phyloP scores from a whole-genome alignment of 2,113 vertebrate genomes.

The Tretioscincus oriximinensis region DNA sequence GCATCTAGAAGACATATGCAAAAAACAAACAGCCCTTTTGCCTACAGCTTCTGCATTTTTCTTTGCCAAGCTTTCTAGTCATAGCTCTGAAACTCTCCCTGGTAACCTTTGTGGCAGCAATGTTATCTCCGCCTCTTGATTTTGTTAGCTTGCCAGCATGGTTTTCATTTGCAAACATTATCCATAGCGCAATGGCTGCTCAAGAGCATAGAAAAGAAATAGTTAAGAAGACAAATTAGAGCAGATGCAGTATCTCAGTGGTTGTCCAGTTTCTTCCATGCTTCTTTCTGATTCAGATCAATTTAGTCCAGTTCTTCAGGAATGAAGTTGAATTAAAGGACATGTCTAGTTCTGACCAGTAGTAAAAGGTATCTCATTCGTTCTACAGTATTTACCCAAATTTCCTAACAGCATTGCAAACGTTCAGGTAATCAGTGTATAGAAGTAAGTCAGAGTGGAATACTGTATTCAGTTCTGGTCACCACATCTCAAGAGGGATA shows the following conservation, averaged over 20 bases:
- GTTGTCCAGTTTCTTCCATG: neutral
- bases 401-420: neutral
- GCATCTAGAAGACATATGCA: slow-evolving; percentile 25
- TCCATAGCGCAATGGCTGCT: slow-evolving; percentile 14
- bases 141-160: neutral
- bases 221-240: neutral
- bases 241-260: neutral
- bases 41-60: neutral
- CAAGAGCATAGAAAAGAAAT: slow-evolving; percentile 18
- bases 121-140: slow-evolving; percentile 11
- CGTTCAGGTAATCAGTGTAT: neutral
- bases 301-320: no score
- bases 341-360: neutral
- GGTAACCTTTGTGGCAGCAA: slow-evolving; percentile 7
- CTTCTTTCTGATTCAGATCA: neutral
- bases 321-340: no score
- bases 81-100: neutral
- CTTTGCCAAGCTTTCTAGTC: neutral
- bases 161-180: slow-evolving; percentile 24
- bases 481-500: no score
- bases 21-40: slow-evolving; percentile 15
- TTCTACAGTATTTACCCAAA: neutral
- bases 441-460: neutral
- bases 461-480: no score
- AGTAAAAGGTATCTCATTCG: neutral